phyloP scores from a whole-genome alignment of 2,888 invertebrate species.

The Eustalomyia histrio region DNA sequence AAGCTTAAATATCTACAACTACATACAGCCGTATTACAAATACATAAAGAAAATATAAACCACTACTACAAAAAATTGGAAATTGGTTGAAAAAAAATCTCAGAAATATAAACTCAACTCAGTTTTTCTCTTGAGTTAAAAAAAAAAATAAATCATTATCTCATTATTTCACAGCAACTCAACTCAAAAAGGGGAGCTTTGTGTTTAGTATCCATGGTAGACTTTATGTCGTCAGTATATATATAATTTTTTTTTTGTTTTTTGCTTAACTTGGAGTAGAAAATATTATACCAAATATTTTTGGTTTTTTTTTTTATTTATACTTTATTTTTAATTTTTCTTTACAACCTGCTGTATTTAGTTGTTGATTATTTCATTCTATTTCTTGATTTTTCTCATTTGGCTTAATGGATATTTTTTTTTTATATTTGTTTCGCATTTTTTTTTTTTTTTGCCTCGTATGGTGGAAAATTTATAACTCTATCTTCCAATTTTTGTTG shows the following conservation, averaged over 20 bases:
- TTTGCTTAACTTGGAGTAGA: constrained; percentile 4
- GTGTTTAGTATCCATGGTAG: constrained; percentile 53
- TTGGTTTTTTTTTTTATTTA: constrained; percentile 6
- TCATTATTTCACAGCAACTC: not conserved
- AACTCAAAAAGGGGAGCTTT: constrained; percentile 57
- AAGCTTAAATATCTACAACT: not conserved
- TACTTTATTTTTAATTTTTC: constrained; percentile 4
- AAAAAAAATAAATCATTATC: not conserved
- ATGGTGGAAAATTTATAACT: constrained; percentile 30
- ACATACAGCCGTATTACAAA: not conserved
- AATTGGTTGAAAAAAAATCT: not conserved
- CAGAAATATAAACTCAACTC: not conserved
- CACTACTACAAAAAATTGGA: not conserved
- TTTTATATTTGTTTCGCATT: constrained; percentile 22
- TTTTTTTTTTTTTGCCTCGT: constrained; percentile 5
- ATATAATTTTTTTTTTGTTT: constrained; percentile 9
- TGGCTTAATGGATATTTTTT: not conserved
- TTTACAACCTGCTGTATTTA: not conserved
- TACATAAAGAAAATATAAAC: not conserved
- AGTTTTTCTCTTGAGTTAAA: constrained; percentile 12
- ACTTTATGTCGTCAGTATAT: constrained; percentile 60
- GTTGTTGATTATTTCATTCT: constrained; percentile 47
- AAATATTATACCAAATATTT: not conserved
- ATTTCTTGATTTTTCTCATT: constrained; percentile 17
- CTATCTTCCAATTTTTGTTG: constrained; percentile 11